A percentile compares a stretch with the other conserved stretches of the same genome.
Conservation (phyloP, 1,140 invertebrate species). For the Holotrichia oblita region DNA sequence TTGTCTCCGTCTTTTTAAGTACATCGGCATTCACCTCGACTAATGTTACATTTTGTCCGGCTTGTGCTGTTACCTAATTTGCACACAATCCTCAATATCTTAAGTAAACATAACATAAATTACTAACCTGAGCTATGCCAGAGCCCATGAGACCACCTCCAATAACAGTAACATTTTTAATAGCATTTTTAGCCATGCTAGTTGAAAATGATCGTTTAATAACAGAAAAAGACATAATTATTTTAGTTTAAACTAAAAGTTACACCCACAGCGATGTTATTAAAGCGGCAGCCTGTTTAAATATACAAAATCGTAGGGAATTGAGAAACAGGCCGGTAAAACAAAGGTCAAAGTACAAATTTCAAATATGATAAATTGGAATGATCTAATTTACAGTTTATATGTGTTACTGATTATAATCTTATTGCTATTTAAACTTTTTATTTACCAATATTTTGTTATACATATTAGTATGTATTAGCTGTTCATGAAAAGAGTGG, state of each 20-base stretch:
- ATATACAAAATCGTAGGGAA: neutral
- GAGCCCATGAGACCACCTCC: slow-evolving; percentile 89
- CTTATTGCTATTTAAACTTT: neutral
- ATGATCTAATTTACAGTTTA: too few relatives aligned
- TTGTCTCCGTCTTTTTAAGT: slow-evolving; percentile 74
- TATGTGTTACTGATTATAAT: neutral
- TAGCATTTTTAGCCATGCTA: slow-evolving; percentile 57
- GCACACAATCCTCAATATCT: neutral
- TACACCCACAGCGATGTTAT: neutral
- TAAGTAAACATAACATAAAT: neutral
- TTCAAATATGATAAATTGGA: neutral
- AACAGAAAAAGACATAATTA: slow-evolving; percentile 38
- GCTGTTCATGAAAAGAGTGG: neutral
- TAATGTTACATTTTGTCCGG: slow-evolving; percentile 78
- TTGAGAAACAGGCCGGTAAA: neutral
- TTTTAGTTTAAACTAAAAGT: neutral
- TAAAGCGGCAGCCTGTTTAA: neutral
- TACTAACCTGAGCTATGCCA: slow-evolving; percentile 84
- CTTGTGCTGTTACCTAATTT: slow-evolving; percentile 78
- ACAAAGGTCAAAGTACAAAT: slow-evolving; percentile 8
- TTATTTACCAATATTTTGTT: neutral
- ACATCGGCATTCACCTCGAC: slow-evolving; percentile 78
- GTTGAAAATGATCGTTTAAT: slow-evolving; percentile 61
- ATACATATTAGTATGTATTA: neutral
- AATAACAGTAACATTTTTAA: slow-evolving; percentile 86